Base-by-base conservation (phyloP, 2,113 vertebrate species). In the Aphyosemion australe region DNA sequence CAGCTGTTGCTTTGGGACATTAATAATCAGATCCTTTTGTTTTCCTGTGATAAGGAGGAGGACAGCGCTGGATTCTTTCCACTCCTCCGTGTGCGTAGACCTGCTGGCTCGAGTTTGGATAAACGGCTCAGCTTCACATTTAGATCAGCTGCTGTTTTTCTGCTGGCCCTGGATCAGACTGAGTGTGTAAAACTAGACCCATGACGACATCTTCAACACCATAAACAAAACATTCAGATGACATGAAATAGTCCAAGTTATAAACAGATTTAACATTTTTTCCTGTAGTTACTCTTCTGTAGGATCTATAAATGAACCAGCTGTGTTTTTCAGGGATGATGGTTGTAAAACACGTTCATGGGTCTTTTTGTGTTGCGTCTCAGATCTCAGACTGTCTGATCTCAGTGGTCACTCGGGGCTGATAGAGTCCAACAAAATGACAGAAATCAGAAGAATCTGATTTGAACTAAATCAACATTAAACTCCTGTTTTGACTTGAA, bases 1-100 rank as follows among this genome's bases (percentile, higher is more conserved):
- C 42, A 10, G 42, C 46, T 58, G 75, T 81, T 77, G 66, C 67
- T 59, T 65, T 49, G 67, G 69, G 48, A 15, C 56, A 47, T 52
- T 75, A 71, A 26, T 26, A 26, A 70, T 73, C 73, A 52, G 45
- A 37, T 43, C 61, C 67, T 45, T 54, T 69, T 82, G 71, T 80
- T 73, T 65, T 61, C 6, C 18, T 41, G 54, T 65, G 72, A 80
- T 79, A 81, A 61, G 66, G 31, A 51, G 13, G 39, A 58, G 67
- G 59, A 42, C 50, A 26, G 45, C 11, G 12, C 8, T 52, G 67
- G 64, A 80, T 79, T 82, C 61, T 78, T 82, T 80, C 76, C 82
- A 68, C 65, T 64, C 39, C 21, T 48, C 2, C 10, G 14, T 20
- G 19, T 19, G 14, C 31, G 53, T 46, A 15, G 41, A 37, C 26